Base-by-base conservation (phyloP, 2,113 vertebrate species). In the Anolis carolinensis region DNA sequence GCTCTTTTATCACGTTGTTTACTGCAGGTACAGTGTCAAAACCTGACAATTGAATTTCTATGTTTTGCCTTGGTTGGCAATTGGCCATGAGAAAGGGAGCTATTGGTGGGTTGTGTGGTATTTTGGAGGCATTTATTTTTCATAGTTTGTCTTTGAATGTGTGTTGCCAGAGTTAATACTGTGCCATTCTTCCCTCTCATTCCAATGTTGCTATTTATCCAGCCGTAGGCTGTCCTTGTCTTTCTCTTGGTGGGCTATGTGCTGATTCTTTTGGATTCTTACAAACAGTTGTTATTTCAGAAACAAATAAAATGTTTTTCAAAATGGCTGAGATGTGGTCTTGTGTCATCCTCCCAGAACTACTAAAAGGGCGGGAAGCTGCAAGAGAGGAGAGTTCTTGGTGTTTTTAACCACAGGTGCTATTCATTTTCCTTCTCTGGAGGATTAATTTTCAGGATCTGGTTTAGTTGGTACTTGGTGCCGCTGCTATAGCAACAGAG, bases 381-480 rank as follows among this genome's bases (percentile, higher is more conserved):
- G 59, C 0, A 0, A 73, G 88, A 91, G 9, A 23, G 39, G 39
- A 5, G 63, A 70, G 79, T 50, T 20, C 79, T 34, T 89, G 88
- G 25, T 89, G 52, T 84, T 90, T 93, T 90, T 85, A 79, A 9
- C 82, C 52, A 72, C 48, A 16, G 21, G 1, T 21, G n/a, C 36
- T 86, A 65, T 92, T 78, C 75, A 82, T 86, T 92, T 89, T 91
- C 81, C 1, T 63, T 82, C 89, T 75, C 75, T 85, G 76, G 86
- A 75, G 1, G 14, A 62, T 85, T 52, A 63, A 87, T 94, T 88
- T 89, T 27, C 65, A 7, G 25, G 1, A 21, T 80, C 36, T 87
- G 0, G 0, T 72, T 62, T 74, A 23, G 20, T 79, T 68, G 0
- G 81, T 85, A 80, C 85, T 55, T 52, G n/a, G 52, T n/a, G 0